Base-by-base conservation (phyloP, 2,888 invertebrate species). In the Stenodera caucasica region DNA sequence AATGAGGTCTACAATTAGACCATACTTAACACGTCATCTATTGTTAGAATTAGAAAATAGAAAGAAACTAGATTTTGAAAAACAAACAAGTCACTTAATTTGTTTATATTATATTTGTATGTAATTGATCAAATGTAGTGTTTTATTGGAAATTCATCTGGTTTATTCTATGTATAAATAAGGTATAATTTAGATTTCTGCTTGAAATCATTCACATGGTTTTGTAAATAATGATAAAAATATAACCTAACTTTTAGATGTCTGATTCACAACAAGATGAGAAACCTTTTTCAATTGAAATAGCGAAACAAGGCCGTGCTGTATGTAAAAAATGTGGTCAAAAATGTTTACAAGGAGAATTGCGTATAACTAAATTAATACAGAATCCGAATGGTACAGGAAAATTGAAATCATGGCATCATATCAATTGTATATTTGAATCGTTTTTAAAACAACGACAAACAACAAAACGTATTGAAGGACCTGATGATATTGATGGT, bases 311-410 rank as follows among this genome's bases (percentile, higher is more conserved):
- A 11, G 91, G 91, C 0, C 84, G 90, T 53, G 90, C 95, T 0
- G 86, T 87, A n/a, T 96, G 96, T 76, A 94, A 94, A 78, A 91
- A 90, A 72, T 96, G 95, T 79, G 94, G 94, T 81, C 82, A 85
- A 61, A 89, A 89, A 73, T 90, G 92, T 72, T 85, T 86, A 1
- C 86, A 87, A 73, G 91, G 89, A 15, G 84, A 86, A 61, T 74
- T 94, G 49, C 83, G 95, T 58, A 81, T 95, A 53, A 94, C 91
- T 0, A 94, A 93, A 78, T 67, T 92, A 14, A 85, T 87, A 5
- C 80, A 88, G 0, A 95, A 92, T 80, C 92, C 91, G 0, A 94
- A 92, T 75, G 86, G 84, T 12, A 84, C 83, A 9, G 86, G 85
- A 26, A 72, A 88, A 71, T 92, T 95, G 92, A 95, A 94, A 77